Conservation (phyloP, 2,113 vertebrate genomes). For the Thomomys bottae region DNA sequence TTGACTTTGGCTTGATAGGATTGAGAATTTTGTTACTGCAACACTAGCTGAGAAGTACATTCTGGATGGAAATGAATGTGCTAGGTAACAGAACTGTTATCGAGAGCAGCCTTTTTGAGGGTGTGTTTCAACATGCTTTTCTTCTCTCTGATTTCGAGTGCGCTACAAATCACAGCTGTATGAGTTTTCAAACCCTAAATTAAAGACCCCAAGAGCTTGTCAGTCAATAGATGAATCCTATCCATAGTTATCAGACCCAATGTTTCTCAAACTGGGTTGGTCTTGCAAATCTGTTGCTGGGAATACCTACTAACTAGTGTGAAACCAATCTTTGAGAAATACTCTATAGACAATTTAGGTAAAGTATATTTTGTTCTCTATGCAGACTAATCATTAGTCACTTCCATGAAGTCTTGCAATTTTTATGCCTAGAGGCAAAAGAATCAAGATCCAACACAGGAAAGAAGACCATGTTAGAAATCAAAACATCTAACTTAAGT, state of each 20-base stretch:
- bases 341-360: neutral
- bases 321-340: neutral
- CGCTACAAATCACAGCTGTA: rapidly evolving
- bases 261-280: slow-evolving; percentile 25
- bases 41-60: neutral
- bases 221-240: neutral
- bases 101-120: neutral
- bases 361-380: neutral
- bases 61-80: neutral
- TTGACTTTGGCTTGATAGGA: neutral
- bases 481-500: neutral
- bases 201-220: neutral
- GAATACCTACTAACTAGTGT: neutral
- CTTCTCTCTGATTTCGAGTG: too few species aligned
- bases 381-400: neutral
- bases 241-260: neutral
- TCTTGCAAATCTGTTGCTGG: neutral
- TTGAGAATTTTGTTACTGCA: neutral
- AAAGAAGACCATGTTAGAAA: neutral
- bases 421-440: neutral
- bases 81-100: neutral
- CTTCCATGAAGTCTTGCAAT: neutral
- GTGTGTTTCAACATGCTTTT: neutral
- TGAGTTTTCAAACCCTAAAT: neutral
- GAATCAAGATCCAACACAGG: neutral